Evolutionary conservation across 2,113 vertebrate genomes (phyloP), one percentile per base, ranked within the genome.

Genomic region (Myotis brandtii): DNA sequence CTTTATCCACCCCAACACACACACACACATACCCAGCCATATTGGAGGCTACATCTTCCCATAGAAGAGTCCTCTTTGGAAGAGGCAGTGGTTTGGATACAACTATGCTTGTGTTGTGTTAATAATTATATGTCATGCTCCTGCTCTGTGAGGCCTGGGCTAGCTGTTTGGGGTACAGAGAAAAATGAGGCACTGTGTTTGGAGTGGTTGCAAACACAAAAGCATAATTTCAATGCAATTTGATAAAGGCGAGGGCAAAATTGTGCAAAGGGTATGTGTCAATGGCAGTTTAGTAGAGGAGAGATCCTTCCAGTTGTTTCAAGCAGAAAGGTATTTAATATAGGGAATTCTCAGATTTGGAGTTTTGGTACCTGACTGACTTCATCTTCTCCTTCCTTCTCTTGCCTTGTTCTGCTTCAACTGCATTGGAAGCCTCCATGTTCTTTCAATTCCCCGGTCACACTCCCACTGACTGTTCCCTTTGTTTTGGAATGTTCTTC

Each of bases 11-110:
- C 81, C 82, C 66, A 32, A 95, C 92, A 64, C 70, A 72, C 75
- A 50, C 77, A 98, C 56, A 59, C 56, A 94, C 93, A 56, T 70
- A 72, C 77, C 50, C 80, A 98, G 95, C 98, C 98, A 83, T 86
- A 25, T 0, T 88, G 21, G 0, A 2, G 70, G 56, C 83, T 0
- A 0, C 76, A 67, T 77, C 83, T 82, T 95, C 30, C 89, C 54
- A 86, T 54, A 8, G 9, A 25, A 14, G 7, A 2, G 37, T 40
- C 93, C 81, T 90, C 20, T 91, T 92, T 70, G 34, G 52, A 67
- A 96, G 73, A 89, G n/a, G 73, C 69, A 91, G 37, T 81, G 73
- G 48, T 76, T 80, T 77, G 2, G 48, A 91, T 96, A 91, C 64
- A 85, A 34, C 50, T 79, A 8, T 50, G 11, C 18, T 85, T 32